Evolutionary conservation across 2,888 invertebrate genomes (phyloP), one percentile per base, ranked within the genome.

Genomic region (Drosophila pseudotakahashii): DNA sequence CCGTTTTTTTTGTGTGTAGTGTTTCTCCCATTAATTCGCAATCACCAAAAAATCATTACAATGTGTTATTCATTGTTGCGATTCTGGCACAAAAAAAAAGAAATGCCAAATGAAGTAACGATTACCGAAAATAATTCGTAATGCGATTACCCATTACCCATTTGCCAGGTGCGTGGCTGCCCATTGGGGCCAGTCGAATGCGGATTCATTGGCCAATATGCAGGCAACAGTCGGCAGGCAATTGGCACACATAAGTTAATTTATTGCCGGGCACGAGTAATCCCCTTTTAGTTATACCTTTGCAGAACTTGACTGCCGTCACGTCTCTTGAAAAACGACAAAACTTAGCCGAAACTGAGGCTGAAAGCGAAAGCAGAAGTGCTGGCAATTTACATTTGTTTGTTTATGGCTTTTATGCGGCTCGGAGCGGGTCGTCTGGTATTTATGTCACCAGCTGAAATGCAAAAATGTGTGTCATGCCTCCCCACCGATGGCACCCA

Each of bases 381-480:
- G 60, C 60, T 50, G 64, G 55, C 70, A 86, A 82, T 78, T 78
- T 74, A 69, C 74, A 84, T 85, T 75, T 78, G 66, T 74, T 79
- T 71, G 59, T 68, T 63, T 72, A 54, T 66, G 80, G 77, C 64
- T 70, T 60, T 68, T 68, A 26, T 66, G 47, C 47, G 47, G 47
- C 30, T 32, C 23, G 30, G 47, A 47, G 47, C 47, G 47, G 47
- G 30, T 47, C 30, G 66, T 34, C 50, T 42, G 68, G 61, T 54
- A 75, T 74, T 74, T 87, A 67, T 81, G 85, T 81, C 81, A 81
- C 78, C 69, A 52, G 45, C 75, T 64, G 54, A 76, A 81, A 81
- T 84, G 83, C 75, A 79, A 83, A 83, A 87, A 82, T 79, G 73
- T 82, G 59, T 88, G 82, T 88, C 82, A 82, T 67, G 47, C 47